Evolutionary conservation across 1,140 invertebrate genomes (phyloP), one percentile per base, ranked within the genome.

Genomic region (Drosophila funebris): DNA sequence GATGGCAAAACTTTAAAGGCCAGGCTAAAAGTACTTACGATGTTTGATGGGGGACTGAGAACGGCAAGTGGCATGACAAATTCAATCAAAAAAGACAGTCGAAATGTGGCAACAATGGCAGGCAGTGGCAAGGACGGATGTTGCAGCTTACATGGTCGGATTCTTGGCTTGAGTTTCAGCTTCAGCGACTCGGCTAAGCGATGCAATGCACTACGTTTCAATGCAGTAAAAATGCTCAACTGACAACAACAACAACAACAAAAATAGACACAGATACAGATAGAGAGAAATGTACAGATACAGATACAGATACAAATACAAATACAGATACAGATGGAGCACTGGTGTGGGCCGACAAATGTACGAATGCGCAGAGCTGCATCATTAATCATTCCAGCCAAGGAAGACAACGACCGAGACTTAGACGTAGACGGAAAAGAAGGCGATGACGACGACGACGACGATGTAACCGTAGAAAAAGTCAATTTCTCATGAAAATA

Each of bases 401-500:
- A 84, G 80, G 79, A 83, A 83, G 75, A 83, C 79, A 83, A 78
- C 75, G 68, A 72, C 44, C 73, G 73, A 81, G 68, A 80, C 79
- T 64, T 46, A 13, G 27, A 61, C 27, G 31, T 37, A 77, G 71
- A 70, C 75, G 60, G 61, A 68, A 62, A 69, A 58, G 74, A 87
- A 67, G 82, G 60, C 57, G 80, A 85, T 70, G 62, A 44, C 58
- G 57, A 75, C 53, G 73, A 76, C 61, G 75, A 36, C 56, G 70
- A 78, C 57, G 70, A 67, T 66, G 78, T 62, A 69, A 67, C 71
- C 29, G 70, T 62, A 73, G 70, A 90, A 91, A 91, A 91, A 91
- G 90, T 91, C 90, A 90, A 91, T 91, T 91, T 91, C 90, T 90
- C 85, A 90, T 91, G 82, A 77, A 91, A 91, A 91, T 80, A 74